Evolutionary conservation across 1,140 invertebrate genomes (phyloP), one percentile per base, ranked within the genome.

Genomic region (Ladona fulva): DNA sequence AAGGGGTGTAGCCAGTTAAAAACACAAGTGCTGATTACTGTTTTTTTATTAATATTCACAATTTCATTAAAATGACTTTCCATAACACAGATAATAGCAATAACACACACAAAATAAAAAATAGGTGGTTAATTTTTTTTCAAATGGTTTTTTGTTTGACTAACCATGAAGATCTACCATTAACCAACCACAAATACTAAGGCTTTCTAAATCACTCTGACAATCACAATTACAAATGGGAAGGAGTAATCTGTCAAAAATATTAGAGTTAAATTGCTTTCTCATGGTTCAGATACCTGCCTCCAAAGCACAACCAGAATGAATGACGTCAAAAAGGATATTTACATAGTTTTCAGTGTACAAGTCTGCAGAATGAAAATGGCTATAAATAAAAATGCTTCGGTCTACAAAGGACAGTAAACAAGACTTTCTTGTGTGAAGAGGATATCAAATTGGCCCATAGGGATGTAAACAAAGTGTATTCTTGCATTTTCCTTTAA

Each of bases 31-130:
- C 52, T 66, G 52, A 66, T 66, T 66, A 66, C 52, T 16, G 52
- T 66, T 66, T 66, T 66, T 66, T 66, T 66, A 66, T 66, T 66
- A 66, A 66, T 66, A 66, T 66, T 66, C 52, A 66, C 52, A 66
- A 66, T 16, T 66, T 66, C 52, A 66, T 66, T 66, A 66, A 66
- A 66, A 66, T 66, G 52, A 66, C 52, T 66, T 37, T 37, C 52
- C 52, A 66, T 66, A 66, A 66, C 52, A 66, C 52, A 66, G 52
- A 66, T 66, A 66, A 66, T 66, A 66, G 52, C 52, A 66, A 12
- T 66, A 66, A 66, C 52, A 66, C 52, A 37, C 29, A 66, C 52
- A 66, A 66, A 52, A 66, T 66, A 66, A 66, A 66, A 66, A 66
- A 66, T 66, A 66, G 52, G 52, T 66, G 52, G 52, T 66, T 66